Conservation (phyloP, 2,888 invertebrate genomes). For the Amphipoea oculea region DNA sequence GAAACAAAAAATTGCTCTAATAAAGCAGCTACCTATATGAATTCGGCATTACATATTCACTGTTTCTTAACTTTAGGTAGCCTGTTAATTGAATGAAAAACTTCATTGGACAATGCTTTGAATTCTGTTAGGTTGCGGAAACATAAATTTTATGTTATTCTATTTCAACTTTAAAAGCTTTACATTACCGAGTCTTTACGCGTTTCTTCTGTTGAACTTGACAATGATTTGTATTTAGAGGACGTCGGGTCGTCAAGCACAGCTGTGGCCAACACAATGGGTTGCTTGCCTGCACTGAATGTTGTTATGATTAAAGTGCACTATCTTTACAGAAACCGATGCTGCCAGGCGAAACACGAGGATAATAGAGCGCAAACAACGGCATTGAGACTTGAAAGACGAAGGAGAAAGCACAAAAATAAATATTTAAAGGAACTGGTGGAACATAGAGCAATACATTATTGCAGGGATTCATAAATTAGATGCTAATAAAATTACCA, state of each 20-base stretch:
- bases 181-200: slow-evolving; percentile 71
- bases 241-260: slow-evolving; percentile 75
- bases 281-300: slow-evolving; percentile 69
- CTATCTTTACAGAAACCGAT: slow-evolving; percentile 59
- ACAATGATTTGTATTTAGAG: slow-evolving; percentile 83
- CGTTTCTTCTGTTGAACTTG: slow-evolving; percentile 82
- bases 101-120: slow-evolving; percentile 4
- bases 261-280: slow-evolving; percentile 83
- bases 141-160: slow-evolving; percentile 21
- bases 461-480: slow-evolving; percentile 47
- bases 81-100: background rate
- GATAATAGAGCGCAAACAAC: slow-evolving; percentile 39
- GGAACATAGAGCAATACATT: slow-evolving; percentile 22
- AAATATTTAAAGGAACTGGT: slow-evolving; percentile 19
- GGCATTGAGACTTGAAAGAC: slow-evolving; percentile 19
- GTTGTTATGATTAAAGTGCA: slow-evolving; percentile 76
- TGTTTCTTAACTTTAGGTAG: slow-evolving; percentile 16
- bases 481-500: slow-evolving; percentile 49
- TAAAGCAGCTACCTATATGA: background rate
- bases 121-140: slow-evolving; percentile 33
- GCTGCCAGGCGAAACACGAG: slow-evolving; percentile 53
- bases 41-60: background rate
- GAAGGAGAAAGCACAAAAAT: slow-evolving; percentile 15
- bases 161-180: slow-evolving; percentile 42
- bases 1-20: slow-evolving; percentile 16